Conservation (phyloP, 2,113 vertebrate species). For the Megaceryle maxima region DNA sequence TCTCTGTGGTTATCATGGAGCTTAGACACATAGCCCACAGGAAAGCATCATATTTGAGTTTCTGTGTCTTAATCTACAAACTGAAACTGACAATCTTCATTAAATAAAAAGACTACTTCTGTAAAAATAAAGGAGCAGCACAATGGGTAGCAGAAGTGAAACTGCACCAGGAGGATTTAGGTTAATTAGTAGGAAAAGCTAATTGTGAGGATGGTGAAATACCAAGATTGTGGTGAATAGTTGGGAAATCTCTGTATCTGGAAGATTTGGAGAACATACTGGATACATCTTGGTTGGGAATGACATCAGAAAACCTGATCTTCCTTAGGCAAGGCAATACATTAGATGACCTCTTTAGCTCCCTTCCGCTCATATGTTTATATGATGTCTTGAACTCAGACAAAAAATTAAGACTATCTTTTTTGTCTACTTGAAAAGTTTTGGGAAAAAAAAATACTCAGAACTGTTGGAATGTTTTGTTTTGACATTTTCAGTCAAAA, state of each 20-base stretch:
- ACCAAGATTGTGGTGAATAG: background rate
- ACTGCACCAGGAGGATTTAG: background rate
- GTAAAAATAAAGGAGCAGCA: background rate
- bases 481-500: slow-evolving; percentile 48
- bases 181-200: background rate
- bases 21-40: background rate
- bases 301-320: background rate
- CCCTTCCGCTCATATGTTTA: background rate
- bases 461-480: background rate
- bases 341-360: background rate
- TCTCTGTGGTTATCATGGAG: rapidly evolving
- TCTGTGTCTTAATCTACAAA: background rate
- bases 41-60: background rate
- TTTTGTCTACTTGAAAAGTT: background rate
- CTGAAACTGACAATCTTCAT: background rate
- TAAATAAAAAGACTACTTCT: background rate
- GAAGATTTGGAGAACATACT: background rate
- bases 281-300: rapidly evolving
- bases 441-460: background rate
- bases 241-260: background rate
- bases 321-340: background rate
- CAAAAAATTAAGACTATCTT: background rate
- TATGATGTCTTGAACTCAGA: background rate
- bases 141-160: background rate
- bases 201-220: background rate